Evolutionary conservation across 1,140 invertebrate species (phyloP), one percentile per base, ranked within the genome.

Genomic region (Acyrthosiphon pisum): DNA sequence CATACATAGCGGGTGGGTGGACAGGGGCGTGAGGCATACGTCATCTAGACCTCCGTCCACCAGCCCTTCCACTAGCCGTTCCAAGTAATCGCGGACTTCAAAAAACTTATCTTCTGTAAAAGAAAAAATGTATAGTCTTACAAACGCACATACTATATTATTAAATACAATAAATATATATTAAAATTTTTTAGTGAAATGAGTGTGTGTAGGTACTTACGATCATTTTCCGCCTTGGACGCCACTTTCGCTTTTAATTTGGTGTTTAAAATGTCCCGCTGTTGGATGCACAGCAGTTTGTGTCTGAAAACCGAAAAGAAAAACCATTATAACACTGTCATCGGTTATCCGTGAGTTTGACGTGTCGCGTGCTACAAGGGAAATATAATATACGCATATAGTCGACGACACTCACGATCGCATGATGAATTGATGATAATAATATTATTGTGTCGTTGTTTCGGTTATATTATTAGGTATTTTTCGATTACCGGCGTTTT

Each of bases 41-140:
- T 94, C 94, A 93, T 95, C 95, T 4, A 95, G 93, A 14, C 94
- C 94, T 8, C 94, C 95, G 18, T 94, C 94, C 44, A 95, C 94
- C 30, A 95, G 94, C 41, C 94, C 94, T 94, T 95, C 95, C 22
- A 95, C 94, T 48, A 95, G 94, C 48, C 94, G 94, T 94, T 95
- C 95, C 93, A 95, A 95, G 94, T 95, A 95, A 41, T 95, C 94
- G 35, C 95, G 94, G n/a, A 95, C 95, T 93, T 94, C 94, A 23
- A 68, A 84, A 93, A 94, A 94, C 30, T 90, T 86, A 18, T 93
- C 94, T 89, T 93, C 68, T 94, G 56, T 41, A 93, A 14, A 26
- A 56, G 8, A 56, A 22, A 56, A 81, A 46, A 46, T 22, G 6
- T 6, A 53, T 22, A 50, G 50, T 53, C 23, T 53, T 53, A 53